These are phyloP conservation scores for Drosophila paramelanica DNA, from an alignment of 2,888 invertebrate species.

Conservation along the genomic window DNA sequence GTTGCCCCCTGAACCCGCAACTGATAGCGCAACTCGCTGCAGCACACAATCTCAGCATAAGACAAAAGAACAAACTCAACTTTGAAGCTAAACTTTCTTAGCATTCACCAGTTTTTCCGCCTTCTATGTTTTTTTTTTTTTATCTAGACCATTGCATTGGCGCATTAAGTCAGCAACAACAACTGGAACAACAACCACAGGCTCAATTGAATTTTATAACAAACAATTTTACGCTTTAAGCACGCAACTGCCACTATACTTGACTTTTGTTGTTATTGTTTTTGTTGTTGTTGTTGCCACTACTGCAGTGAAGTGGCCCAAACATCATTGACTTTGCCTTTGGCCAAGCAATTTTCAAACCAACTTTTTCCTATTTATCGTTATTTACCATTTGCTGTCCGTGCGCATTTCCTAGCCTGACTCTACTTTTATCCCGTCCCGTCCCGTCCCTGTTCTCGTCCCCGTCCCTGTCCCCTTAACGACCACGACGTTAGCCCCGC, in stretches of 20 bases:
- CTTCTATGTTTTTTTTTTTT: conserved; percentile 11
- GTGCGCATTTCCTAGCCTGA: conserved; percentile 2
- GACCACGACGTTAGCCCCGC: conserved; percentile 27
- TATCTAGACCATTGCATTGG: conserved; percentile 63
- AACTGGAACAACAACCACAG: conserved; percentile 26
- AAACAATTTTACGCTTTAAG: conserved; percentile 80
- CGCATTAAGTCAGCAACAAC: conserved; percentile 44
- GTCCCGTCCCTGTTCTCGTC: no score
- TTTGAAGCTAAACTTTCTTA: conserved; percentile 60
- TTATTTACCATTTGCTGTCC: conserved; percentile 70
- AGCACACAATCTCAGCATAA: conserved; percentile 43
- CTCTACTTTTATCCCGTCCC: not conserved
- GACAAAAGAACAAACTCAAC: conserved; percentile 42
- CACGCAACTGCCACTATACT: conserved; percentile 59
- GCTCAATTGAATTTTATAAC: conserved; percentile 76
- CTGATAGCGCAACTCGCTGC: conserved; percentile 49
- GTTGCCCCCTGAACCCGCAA: conserved; percentile 4
- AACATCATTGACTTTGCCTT: conserved; percentile 75
- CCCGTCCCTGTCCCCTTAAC: conserved; percentile 18
- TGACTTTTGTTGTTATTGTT: conserved; percentile 53
- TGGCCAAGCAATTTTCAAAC: conserved; percentile 66
- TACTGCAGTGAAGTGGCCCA: conserved; percentile 65
- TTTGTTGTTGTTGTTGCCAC: conserved; percentile 37
- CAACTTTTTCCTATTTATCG: conserved; percentile 74
- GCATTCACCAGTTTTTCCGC: conserved; percentile 28